Base-by-base conservation (phyloP, 2,888 invertebrate species). In the Eupithecia insigniata region DNA sequence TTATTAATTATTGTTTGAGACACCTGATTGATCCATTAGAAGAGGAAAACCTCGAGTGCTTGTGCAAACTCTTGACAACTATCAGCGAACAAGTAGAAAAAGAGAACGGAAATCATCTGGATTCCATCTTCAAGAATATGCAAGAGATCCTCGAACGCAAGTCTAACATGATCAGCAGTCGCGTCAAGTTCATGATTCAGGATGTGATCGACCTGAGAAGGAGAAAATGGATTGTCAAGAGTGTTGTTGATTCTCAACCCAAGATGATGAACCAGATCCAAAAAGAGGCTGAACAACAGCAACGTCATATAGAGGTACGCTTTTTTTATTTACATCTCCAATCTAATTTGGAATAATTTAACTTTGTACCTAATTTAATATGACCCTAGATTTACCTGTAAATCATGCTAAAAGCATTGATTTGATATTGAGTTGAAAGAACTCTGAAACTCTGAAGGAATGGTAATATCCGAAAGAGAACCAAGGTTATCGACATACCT, bases 251-350 rank as follows among this genome's bases (percentile, higher is more conserved):
- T 81, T 96, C 96, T 58, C 97, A 97, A 84, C 99, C 99, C 1
- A 99, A 98, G 89, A 99, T 98, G 79, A 98, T 99, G 94, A 98
- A 98, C 82, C 97, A 99, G 92, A 98, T 99, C 74, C 97, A 98
- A 84, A 96, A 97, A 82, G 98, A 99, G 88, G 97, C 97, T 16
- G 97, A 98, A 81, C 96, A 96, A 70, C 98, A 98, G 80, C 96
- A 97, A 83, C 91, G 97, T 76, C 97, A 97, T 75, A 96, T 96
- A 76, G 96, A 96, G 87, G 94, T 92, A 43, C n/a, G n/a, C n/a
- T 43, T n/a, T n/a, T 43, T 61, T 22, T 22, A 51, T 51, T 51
- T 46, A 43, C 43, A 18, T 18, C 18, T 43, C n/a, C 12, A 18
- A 43, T 43, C 1, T 43, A 18, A 43, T 16, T 18, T 16, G 43